phyloP scores from a whole-genome alignment of 2,888 invertebrate species.

The Ceramica pisi region DNA sequence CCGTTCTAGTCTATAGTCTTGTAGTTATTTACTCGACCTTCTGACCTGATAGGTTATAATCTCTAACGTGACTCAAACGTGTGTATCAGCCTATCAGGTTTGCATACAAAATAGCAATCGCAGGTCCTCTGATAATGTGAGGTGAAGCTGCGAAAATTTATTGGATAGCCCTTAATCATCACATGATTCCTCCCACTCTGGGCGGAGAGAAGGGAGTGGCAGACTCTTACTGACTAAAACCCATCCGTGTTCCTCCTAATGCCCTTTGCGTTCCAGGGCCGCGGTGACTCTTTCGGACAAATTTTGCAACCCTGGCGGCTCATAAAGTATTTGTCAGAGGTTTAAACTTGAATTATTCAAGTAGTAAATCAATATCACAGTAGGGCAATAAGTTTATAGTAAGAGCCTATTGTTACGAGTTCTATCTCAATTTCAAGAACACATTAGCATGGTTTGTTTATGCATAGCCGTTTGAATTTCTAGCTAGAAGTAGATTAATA shows the following conservation, averaged over 20 bases:
- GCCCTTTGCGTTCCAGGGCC: too few relatives aligned
- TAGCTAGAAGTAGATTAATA: neutral
- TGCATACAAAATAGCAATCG: neutral
- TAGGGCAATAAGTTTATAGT: slow-evolving; percentile 21
- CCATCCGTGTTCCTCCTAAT: too few relatives aligned
- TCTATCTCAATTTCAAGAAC: slow-evolving; percentile 21
- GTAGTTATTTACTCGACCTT: slow-evolving; percentile 41
- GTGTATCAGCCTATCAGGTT: slow-evolving; percentile 3
- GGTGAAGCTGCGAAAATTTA: neutral
- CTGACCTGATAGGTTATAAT: slow-evolving; percentile 54
- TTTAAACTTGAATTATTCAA: slow-evolving; percentile 13
- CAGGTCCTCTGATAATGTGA: slow-evolving; percentile 6
- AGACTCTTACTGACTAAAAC: too few relatives aligned
- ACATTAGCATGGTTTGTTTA: slow-evolving; percentile 27
- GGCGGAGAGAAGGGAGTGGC: too few relatives aligned
- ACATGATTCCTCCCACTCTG: too few relatives aligned
- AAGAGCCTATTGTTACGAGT: slow-evolving; percentile 30
- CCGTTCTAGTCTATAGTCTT: slow-evolving; percentile 2
- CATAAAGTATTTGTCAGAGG: slow-evolving; percentile 1
- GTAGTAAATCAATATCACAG: slow-evolving; percentile 25
- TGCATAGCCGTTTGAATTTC: slow-evolving; percentile 12
- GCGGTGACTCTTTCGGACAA: too few relatives aligned
- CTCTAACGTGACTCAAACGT: slow-evolving; percentile 53
- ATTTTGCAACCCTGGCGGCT: too few relatives aligned
- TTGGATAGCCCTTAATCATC: neutral